Evolutionary conservation across 2,888 invertebrate species (phyloP).

Genomic region (Euphydryas editha): DNA sequence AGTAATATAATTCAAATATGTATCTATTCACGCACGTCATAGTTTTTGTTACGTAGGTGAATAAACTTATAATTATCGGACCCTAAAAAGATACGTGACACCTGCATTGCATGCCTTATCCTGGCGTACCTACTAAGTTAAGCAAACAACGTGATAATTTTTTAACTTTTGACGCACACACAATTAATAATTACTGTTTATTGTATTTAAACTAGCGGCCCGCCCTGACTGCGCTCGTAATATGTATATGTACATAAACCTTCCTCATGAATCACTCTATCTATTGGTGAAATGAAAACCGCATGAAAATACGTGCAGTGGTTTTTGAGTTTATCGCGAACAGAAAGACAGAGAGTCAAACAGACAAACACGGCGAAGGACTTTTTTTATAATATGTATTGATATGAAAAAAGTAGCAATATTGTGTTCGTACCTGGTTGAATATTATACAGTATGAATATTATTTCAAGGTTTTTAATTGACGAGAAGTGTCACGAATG

Average conservation of each 20-base stretch:
- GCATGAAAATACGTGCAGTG: too few species aligned
- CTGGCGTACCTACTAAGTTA: constrained; percentile 14
- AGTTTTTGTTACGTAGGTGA: constrained; percentile 19
- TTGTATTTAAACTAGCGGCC: too few species aligned
- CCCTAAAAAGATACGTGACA: constrained; percentile 20
- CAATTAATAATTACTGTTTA: background rate
- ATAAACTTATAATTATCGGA: constrained; percentile 12
- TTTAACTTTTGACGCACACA: background rate
- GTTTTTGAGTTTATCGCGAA: too few species aligned
- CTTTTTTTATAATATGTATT: too few species aligned
- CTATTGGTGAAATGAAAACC: too few species aligned
- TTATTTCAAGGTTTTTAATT: background rate
- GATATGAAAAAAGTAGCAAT: too few species aligned
- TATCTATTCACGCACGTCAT: constrained; percentile 33
- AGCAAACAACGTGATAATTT: constrained; percentile 2
- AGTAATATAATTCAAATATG: constrained; percentile 1
- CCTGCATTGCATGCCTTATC: constrained; percentile 17
- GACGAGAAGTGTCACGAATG: background rate
- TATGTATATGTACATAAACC: too few species aligned
- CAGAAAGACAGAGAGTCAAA: too few species aligned
- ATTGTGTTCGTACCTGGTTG: too few species aligned
- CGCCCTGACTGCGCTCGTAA: too few species aligned
- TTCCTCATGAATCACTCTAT: too few species aligned
- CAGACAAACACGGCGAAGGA: too few species aligned
- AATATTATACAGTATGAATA: background rate